Evolutionary conservation across 1,140 invertebrate genomes (phyloP).

Genomic region (Andricus grossulariae): DNA sequence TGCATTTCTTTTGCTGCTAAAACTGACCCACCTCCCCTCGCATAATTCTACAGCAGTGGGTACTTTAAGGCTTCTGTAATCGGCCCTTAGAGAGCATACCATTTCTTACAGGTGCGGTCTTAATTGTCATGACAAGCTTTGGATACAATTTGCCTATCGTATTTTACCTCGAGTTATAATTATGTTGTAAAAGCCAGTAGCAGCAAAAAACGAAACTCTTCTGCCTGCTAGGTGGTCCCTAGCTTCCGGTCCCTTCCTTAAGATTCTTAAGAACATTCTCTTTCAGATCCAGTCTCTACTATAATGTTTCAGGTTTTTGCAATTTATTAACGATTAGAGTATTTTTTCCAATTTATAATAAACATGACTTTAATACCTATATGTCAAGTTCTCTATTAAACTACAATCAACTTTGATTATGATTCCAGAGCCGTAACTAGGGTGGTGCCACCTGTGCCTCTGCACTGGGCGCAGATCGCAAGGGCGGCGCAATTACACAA

Average conservation of each 20-base stretch:
- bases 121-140: constrained; percentile 32
- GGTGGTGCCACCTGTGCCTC: too few species aligned
- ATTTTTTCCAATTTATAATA: too few species aligned
- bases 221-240: constrained; percentile 16
- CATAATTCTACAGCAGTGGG: constrained; percentile 2
- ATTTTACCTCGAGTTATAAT: constrained; percentile 19
- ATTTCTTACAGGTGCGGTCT: constrained; percentile 12
- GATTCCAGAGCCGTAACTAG: too few species aligned
- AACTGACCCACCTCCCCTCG: neutral
- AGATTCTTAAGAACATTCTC: neutral
- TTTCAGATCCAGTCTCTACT: neutral
- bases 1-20: constrained; percentile 25
- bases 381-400: too few species aligned
- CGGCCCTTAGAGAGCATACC: constrained; percentile 14
- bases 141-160: constrained; percentile 31
- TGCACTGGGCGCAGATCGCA: too few species aligned
- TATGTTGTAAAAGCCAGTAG: constrained; percentile 27
- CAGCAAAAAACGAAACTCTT: constrained; percentile 19
- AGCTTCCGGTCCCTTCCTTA: constrained; percentile 6
- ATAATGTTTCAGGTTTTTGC: neutral
- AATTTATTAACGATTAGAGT: constrained; percentile 7
- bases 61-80: constrained; percentile 17
- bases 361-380: too few species aligned
- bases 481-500: too few species aligned
- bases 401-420: too few species aligned